Base-by-base conservation (phyloP, 1,140 invertebrate species). In the Arctopsyche grandis region DNA sequence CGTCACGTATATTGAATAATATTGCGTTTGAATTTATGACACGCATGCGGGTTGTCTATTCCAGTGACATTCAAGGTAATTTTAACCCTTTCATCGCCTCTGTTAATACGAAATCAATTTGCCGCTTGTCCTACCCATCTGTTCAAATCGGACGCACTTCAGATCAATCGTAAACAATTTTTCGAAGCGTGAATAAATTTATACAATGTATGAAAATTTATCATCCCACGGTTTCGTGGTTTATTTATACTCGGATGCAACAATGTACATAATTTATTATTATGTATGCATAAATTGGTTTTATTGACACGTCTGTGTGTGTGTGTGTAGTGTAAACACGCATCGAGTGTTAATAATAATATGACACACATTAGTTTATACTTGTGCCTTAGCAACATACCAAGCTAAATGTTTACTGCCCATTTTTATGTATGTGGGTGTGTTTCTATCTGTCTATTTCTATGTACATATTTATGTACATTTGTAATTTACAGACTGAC, bases 331-430 rank as follows among this genome's bases (percentile, higher is more conserved):
- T 24, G 26, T 66, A 24, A 24, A 66, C 63, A 66, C 63, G 63
- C 21, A 29, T 66, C 24, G 63, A 66, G 24, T 24, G 63, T 66
- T 26, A 66, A 66, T 29, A 66, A 66, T 29, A 66, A 21, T 66
- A 26, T 66, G 63, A 66, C 63, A 66, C 63, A 66, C 63, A 66
- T 66, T 66, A 26, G 63, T 66, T 52, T 66, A 66, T 26, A 66
- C 26, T 66, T 24, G 24, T 66, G 63, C n/a, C 63, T 24, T n/a
- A n/a, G n/a, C n/a, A n/a, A n/a, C 63, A 22, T 12, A 10, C 12
- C 3, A 1, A 52, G 10, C 48, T 52, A 12, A 52, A 52, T 52
- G 48, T 52, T 52, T 52, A 52, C 48, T 52, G 48, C 16, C 1
- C 1, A 14, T 1, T 12, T 12, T 10, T 14, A 3, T 14, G 24